A percentile compares a stretch with the other conserved stretches of the same genome.
Conservation (phyloP, 2,888 invertebrate genomes). For the Dioctria linearis region DNA sequence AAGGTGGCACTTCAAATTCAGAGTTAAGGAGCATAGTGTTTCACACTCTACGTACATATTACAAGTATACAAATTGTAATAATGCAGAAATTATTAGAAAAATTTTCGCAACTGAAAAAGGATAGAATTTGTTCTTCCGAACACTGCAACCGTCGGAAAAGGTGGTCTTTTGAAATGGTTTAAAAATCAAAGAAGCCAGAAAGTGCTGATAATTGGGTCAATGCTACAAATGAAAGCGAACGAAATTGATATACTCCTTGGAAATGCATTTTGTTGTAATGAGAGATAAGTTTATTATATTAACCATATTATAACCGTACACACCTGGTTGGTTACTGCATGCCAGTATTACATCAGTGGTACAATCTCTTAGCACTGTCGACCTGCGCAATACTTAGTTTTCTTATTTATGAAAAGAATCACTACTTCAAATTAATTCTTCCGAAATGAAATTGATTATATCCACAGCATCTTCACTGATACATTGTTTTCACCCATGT, state of each 20-base stretch:
- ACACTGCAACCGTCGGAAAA: background rate
- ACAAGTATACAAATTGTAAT: background rate
- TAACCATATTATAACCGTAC: too few species aligned
- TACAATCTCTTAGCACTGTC: too few species aligned
- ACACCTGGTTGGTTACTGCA: too few species aligned
- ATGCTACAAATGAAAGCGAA: conserved; percentile 52
- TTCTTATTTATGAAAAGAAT: too few species aligned
- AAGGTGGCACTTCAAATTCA: background rate
- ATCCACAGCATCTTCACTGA: too few species aligned
- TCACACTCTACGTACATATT: background rate
- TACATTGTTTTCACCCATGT: too few species aligned
- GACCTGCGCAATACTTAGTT: too few species aligned
- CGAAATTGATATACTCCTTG: conserved; percentile 32
- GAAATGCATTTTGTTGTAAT: conserved; percentile 37
- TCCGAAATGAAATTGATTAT: too few species aligned
- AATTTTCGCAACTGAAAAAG: background rate
- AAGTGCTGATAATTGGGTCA: conserved; percentile 49
- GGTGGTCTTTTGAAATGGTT: conserved; percentile 43
- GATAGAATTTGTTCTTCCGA: too few species aligned
- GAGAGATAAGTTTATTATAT: conserved; percentile 46
- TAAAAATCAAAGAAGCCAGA: conserved; percentile 47
- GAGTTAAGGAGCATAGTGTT: background rate
- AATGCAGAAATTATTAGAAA: background rate
- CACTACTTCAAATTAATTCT: too few species aligned
- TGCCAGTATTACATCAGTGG: too few species aligned